Conservation (phyloP, 2,888 invertebrate species). For the Eupelmus urozonus region DNA sequence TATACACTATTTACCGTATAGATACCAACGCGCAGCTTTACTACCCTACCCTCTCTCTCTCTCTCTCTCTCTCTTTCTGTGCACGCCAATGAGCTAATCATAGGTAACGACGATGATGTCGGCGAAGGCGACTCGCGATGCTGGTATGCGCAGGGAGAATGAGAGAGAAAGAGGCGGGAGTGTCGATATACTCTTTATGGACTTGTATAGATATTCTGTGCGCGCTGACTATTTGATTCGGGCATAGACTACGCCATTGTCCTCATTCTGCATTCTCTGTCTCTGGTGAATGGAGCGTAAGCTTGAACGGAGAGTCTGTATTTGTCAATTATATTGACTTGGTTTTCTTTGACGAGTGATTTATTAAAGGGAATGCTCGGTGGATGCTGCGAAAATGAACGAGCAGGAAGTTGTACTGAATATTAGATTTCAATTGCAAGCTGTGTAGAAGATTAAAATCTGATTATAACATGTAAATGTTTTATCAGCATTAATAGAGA, state of each 20-base stretch:
- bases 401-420: no score
- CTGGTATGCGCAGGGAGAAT: no score
- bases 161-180: constrained; percentile 1
- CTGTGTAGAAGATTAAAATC: no score
- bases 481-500: no score
- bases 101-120: constrained; percentile 32
- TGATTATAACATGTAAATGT: no score
- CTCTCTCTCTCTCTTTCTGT: neutral
- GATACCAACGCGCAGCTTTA: neutral
- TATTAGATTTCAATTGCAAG: no score
- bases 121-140: neutral
- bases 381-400: no score
- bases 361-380: constrained; percentile 10
- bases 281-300: neutral
- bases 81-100: constrained; percentile 47
- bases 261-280: constrained; percentile 23
- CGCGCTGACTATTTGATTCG: neutral
- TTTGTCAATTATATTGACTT: neutral
- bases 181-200: constrained; percentile 40
- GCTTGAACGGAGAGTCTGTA: no score
- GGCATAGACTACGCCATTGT: no score
- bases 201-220: neutral
- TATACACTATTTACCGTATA: neutral
- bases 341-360: neutral
- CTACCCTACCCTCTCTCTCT: neutral